Evolutionary conservation across 2,113 vertebrate species (phyloP).

Genomic region (Artemisiospiza belli): DNA sequence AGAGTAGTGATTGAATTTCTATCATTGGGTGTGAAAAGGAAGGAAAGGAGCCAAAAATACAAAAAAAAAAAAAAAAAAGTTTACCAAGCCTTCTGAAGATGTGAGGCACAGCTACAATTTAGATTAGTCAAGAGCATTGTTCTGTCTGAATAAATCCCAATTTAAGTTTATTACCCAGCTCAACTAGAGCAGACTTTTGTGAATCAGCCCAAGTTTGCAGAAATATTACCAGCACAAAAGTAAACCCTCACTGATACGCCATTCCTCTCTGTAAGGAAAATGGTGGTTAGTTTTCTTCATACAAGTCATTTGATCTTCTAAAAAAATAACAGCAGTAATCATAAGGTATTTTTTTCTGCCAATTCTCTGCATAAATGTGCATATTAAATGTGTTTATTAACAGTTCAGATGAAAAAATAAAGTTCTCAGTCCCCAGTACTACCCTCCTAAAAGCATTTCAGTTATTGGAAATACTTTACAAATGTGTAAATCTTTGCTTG

Average conservation of each 20-base stretch:
- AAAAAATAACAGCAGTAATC: background rate
- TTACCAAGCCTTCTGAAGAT: background rate
- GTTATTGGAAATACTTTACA: no score
- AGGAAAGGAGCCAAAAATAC: background rate
- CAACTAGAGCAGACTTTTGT: background rate
- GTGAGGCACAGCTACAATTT: background rate
- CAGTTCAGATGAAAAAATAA: background rate
- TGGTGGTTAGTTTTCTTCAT: background rate
- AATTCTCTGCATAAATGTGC: background rate
- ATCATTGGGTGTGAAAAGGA: background rate
- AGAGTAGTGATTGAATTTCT: background rate
- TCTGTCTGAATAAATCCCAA: background rate
- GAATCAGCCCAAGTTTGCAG: background rate
- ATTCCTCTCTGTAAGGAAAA: background rate
- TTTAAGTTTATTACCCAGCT: background rate
- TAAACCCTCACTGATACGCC: background rate
- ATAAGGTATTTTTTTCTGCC: background rate
- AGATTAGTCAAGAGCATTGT: background rate
- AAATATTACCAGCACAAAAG: background rate
- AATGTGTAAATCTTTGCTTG: no score
- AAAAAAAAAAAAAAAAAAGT: background rate
- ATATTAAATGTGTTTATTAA: background rate
- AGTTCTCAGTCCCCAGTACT: background rate
- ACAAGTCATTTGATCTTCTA: background rate
- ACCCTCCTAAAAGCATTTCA: background rate